Evolutionary conservation across 2,888 invertebrate genomes (phyloP).

Genomic region (Margaritifera margaritifera): DNA sequence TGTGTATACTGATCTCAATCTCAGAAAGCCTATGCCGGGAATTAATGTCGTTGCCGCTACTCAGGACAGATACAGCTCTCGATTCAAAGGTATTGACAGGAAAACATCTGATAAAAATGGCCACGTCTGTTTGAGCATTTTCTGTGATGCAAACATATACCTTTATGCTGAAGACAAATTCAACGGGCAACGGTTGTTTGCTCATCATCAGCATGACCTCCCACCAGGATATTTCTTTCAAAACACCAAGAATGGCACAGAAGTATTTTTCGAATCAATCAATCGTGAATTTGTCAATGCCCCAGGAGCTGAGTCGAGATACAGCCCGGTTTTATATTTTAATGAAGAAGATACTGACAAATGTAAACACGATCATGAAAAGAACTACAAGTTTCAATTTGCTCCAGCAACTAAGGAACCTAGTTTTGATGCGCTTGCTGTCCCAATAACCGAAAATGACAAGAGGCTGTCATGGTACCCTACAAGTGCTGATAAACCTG

Average conservation of each 20-base stretch:
- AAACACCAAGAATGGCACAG: conserved; percentile 7
- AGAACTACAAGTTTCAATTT: conserved; percentile 8
- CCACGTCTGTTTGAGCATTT: conserved; percentile 20
- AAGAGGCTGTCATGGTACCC: conserved; percentile 28
- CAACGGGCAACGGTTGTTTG: neutral
- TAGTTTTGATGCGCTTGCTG: neutral
- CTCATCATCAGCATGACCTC: neutral
- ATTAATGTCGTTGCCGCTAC: conserved; percentile 11
- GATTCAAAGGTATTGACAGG: conserved; percentile 17
- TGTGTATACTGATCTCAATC: conserved; percentile 15
- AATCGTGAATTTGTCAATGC: conserved; percentile 1
- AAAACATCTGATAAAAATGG: conserved; percentile 5
- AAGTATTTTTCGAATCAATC: conserved; percentile 3
- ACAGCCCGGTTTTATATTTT: no score
- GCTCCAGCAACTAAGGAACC: conserved; percentile 17
- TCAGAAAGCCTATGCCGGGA: conserved; percentile 1
- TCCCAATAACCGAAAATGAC: conserved; percentile 9
- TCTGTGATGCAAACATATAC: conserved; percentile 20
- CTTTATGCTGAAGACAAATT: conserved; percentile 8
- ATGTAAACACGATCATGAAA: no score
- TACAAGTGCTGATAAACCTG: conserved; percentile 10
- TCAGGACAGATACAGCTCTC: conserved; percentile 12
- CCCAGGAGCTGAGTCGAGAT: neutral
- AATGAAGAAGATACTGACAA: no score
- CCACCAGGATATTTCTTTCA: conserved; percentile 5